Base-by-base conservation (phyloP, 2,888 invertebrate genomes). In the Xanthorhoe designata region DNA sequence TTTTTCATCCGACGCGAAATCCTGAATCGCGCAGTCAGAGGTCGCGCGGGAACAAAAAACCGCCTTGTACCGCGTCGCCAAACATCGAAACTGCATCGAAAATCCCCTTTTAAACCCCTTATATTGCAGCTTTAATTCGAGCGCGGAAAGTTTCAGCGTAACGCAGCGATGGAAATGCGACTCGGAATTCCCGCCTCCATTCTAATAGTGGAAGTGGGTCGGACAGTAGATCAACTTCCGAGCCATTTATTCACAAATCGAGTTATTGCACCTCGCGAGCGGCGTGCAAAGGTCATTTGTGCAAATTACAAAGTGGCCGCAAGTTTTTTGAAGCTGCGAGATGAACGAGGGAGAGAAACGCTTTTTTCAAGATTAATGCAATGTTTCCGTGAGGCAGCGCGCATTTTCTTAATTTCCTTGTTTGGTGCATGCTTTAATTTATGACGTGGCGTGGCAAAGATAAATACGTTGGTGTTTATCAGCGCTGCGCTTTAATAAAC, bases 231-330 rank as follows among this genome's bases (percentile, higher is more conserved):
- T 91, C 89, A 90, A 89, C 88, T 92, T 92, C 90, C 91, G 76
- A 85, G 84, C 89, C 91, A 91, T 91, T 92, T 90, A 89, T 88
- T 90, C 89, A 82, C 86, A 89, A 91, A 92, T 92, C 91, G 86
- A 88, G 90, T 91, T 91, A 91, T 91, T 90, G 91, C 91, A 90
- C 89, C 87, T 88, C 87, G 83, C 83, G 45, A 88, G 88, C 89
- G 86, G 84, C 89, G 87, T 89, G 87, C 89, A 87, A 83, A 87
- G 85, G 86, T 90, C 88, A 89, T 90, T 91, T 89, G 88, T 83
- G 86, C 78, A 85, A 89, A 90, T 90, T 87, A 89, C 89, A 77
- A 42, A 77, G 78, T 80, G 75, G 71, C 77, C 75, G 72, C 77
- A 75, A 80, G 72, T 80, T 80, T 81, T 80, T 74, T 64, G 75